Base-by-base conservation (phyloP, 2,888 invertebrate genomes). In the Aphidius colemani region DNA sequence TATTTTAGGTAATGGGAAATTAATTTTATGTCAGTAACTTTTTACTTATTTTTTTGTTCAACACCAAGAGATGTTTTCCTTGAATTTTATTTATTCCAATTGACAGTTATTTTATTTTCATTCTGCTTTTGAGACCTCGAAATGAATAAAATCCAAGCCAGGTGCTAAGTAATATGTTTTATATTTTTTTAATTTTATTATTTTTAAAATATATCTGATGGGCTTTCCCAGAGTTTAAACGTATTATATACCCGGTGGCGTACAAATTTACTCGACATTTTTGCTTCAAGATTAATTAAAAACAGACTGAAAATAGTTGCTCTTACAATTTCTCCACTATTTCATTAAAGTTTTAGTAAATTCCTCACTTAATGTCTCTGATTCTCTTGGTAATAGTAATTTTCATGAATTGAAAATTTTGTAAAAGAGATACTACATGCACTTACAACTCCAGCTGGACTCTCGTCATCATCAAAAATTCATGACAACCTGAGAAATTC, bases 221-320 rank as follows among this genome's bases (percentile, higher is more conserved):
- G 65, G 76, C 77, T 79, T 18, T 18, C 13, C 13, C 13, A 18
- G 13, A 18, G 13, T 18, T 18, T 18, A 18, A 18, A 18, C 1
- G 13, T 18, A 18, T 78, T 79, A 78, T 79, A 72, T 79, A 78
- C 79, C 79, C 78, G 79, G 79, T 79, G 68, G 65, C 62, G 46
- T 49, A 62, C 60, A 63, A 59, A 66, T 60, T 69, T 53, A 63
- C 71, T 70, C 72, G 72, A 75, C 77, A 72, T 78, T 78, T 78
- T 79, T 72, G 74, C 74, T 75, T 74, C 74, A 75, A 79, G 79
- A 79, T 79, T 78, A 79, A 79, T 79, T 77, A 78, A 78, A 76
- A 70, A 71, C 72, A 30, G 73, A 69, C 79, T 77, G 76, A 71
- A 79, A 79, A 79, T 79, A 79, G 79, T 74, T 70, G 61, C 39